Percentiles rank a stretch among this genome's conserved stretches.
Conservation (phyloP, 2,888 invertebrate genomes). For the Cylloceria caligata region DNA sequence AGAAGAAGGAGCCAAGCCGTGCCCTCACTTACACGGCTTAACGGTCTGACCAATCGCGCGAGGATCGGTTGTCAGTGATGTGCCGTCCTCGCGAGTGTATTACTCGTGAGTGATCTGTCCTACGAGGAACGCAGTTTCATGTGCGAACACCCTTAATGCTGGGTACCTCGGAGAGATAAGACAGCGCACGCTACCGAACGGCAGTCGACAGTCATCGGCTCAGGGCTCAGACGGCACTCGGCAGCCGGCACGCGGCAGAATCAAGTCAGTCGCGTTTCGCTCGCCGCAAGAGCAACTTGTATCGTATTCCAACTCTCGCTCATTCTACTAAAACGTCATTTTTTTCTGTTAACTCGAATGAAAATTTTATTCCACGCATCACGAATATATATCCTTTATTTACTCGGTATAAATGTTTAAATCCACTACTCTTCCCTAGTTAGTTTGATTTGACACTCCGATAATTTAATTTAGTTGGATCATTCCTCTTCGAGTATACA, state of each 20-base stretch:
- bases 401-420: neutral
- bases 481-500: no score
- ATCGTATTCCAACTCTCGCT: slow-evolving; percentile 50
- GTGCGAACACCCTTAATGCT: no score
- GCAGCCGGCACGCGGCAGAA: neutral
- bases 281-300: slow-evolving; percentile 78
- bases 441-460: neutral
- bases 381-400: neutral
- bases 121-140: no score
- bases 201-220: neutral
- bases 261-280: slow-evolving; percentile 80
- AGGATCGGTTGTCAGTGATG: no score
- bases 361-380: neutral
- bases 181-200: neutral
- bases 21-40: no score
- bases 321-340: slow-evolving; percentile 1
- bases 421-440: neutral
- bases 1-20: no score
- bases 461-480: no score
- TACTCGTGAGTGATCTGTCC: no score
- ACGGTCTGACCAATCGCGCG: no score
- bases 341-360: neutral
- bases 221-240: no score
- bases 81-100: no score
- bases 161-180: no score